Evolutionary conservation across 1,140 invertebrate species (phyloP).

Genomic region (Plodia interpunctella): DNA sequence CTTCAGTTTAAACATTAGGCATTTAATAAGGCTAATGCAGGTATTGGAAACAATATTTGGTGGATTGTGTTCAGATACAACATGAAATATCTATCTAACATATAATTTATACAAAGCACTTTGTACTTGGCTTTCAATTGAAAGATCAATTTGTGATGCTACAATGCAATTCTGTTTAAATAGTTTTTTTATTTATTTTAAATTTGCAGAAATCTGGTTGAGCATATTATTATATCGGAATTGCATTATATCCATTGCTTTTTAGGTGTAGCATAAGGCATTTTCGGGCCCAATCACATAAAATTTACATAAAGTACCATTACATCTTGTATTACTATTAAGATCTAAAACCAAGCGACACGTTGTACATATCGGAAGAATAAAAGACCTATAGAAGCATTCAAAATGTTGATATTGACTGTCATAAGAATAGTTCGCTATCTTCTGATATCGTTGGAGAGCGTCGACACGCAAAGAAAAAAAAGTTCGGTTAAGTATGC

Average conservation of each 20-base stretch:
- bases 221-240: neutral
- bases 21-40: conserved; percentile 73
- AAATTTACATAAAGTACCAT: neutral
- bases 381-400: no score
- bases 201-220: neutral
- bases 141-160: neutral
- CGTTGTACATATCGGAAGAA: neutral
- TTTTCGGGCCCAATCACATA: neutral
- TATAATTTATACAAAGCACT: conserved; percentile 58
- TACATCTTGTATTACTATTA: neutral
- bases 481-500: no score
- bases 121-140: conserved; percentile 52
- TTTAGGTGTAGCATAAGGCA: neutral
- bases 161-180: neutral
- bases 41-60: conserved; percentile 73
- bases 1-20: conserved; percentile 73
- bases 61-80: conserved; percentile 60
- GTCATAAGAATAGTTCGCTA: no score
- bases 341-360: neutral
- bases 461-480: no score
- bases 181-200: neutral
- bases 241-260: neutral
- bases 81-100: conserved; percentile 43
- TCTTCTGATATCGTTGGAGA: no score
- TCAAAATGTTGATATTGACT: no score